These are phyloP conservation scores for Theristicus caerulescens DNA, from an alignment of 2,113 vertebrate genomes.

Conservation along the genomic window DNA sequence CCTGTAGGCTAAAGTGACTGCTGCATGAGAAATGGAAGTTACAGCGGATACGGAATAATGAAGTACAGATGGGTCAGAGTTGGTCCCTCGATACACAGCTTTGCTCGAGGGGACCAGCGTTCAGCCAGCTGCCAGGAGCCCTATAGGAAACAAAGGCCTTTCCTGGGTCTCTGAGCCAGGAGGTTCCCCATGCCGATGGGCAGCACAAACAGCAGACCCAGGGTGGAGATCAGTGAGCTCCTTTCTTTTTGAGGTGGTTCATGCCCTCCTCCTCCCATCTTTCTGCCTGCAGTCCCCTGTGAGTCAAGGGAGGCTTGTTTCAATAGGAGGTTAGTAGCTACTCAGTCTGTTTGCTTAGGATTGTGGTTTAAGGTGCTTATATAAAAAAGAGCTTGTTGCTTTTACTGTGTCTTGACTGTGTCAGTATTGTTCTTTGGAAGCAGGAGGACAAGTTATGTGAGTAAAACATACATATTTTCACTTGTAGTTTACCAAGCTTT, in stretches of 20 bases:
- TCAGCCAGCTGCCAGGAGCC: background rate
- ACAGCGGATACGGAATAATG: rapidly evolving
- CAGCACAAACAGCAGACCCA: background rate
- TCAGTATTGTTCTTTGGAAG: background rate
- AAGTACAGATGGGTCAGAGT: background rate
- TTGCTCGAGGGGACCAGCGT: background rate
- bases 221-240: background rate
- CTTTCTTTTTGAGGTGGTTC: background rate
- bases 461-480: background rate
- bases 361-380: background rate
- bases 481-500: background rate
- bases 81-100: background rate
- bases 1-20: background rate
- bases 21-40: background rate
- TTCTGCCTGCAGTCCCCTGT: background rate
- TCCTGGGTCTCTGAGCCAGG: rapidly evolving
- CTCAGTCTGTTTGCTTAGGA: background rate
- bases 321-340: background rate
- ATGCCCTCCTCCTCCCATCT: background rate
- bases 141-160: background rate
- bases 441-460: background rate
- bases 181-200: rapidly evolving
- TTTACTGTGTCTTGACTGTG: background rate
- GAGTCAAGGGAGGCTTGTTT: background rate
- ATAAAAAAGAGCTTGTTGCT: background rate